Conservation (phyloP, 2,888 invertebrate genomes). For the Conchocele bisecta region DNA sequence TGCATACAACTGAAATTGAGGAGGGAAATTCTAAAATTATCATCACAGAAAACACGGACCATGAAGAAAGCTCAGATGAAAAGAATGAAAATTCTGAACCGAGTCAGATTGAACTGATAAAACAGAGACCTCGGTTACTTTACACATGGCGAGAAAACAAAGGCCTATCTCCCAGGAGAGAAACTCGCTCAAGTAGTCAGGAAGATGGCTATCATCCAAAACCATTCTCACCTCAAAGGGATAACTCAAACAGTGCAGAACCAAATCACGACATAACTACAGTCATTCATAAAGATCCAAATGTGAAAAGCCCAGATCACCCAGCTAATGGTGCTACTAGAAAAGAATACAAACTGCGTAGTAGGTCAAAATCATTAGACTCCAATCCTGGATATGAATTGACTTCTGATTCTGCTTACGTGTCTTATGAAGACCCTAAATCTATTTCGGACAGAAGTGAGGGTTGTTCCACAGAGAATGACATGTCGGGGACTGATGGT, state of each 20-base stretch:
- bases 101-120: conserved; percentile 50
- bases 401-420: conserved; percentile 46
- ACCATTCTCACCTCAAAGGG: conserved; percentile 25
- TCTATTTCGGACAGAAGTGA: conserved; percentile 55
- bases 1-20: conserved; percentile 75
- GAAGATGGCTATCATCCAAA: conserved; percentile 9
- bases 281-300: conserved; percentile 6
- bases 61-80: conserved; percentile 64
- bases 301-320: conserved; percentile 1
- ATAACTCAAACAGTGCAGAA: conserved; percentile 9
- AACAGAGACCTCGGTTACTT: conserved; percentile 66
- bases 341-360: conserved; percentile 63
- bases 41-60: conserved; percentile 56
- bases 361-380: conserved; percentile 59
- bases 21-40: conserved; percentile 42
- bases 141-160: conserved; percentile 76
- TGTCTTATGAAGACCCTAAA: conserved; percentile 52
- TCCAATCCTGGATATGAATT: conserved; percentile 51
- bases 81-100: conserved; percentile 57
- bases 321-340: conserved; percentile 16
- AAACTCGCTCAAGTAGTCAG: conserved; percentile 14
- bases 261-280: conserved; percentile 2
- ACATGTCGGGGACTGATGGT: conserved; percentile 43
- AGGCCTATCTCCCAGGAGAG: conserved; percentile 65
- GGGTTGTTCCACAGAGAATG: conserved; percentile 49